Evolutionary conservation across 2,797 vertebrate genomes (phyloP).

Genomic region (Emydoidea blandingii): DNA sequence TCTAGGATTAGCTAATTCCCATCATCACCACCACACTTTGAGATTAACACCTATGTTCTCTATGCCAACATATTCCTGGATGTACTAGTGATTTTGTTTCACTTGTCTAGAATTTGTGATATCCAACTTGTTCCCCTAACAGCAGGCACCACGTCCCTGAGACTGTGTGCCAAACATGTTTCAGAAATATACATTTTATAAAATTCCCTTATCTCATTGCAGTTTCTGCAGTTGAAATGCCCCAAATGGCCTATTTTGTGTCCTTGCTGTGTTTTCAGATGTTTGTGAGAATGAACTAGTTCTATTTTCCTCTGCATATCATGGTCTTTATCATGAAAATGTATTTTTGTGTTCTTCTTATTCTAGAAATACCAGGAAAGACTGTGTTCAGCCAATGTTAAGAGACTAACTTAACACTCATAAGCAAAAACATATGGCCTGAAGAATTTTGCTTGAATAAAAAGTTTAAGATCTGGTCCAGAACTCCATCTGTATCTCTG

Average conservation of each 20-base stretch:
- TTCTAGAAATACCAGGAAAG: constrained; percentile 49
- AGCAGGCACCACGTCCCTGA: not conserved
- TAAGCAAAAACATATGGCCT: constrained; percentile 60
- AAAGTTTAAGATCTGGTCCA: constrained; percentile 25
- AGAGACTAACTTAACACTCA: constrained; percentile 29
- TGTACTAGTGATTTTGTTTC: rapidly evolving
- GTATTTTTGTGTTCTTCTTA: constrained; percentile 49
- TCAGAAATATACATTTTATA: not conserved
- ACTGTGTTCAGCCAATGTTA: constrained; percentile 48
- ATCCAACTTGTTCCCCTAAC: not conserved
- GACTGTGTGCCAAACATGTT: not conserved
- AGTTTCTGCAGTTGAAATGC: not conserved
- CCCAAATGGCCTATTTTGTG: not conserved
- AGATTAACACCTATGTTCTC: rapidly evolving
- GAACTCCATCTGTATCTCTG: not conserved
- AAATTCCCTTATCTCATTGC: not conserved
- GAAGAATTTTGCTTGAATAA: constrained; percentile 35
- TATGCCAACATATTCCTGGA: rapidly evolving
- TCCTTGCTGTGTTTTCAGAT: not conserved
- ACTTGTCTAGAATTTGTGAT: not conserved
- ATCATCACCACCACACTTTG: not conserved
- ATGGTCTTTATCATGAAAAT: constrained; percentile 24
- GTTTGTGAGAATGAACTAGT: not conserved
- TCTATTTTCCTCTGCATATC: not conserved
- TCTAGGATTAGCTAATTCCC: not conserved